These are phyloP conservation scores for Fulmarus glacialis DNA, from an alignment of 2,113 vertebrate species.

Conservation along the genomic window DNA sequence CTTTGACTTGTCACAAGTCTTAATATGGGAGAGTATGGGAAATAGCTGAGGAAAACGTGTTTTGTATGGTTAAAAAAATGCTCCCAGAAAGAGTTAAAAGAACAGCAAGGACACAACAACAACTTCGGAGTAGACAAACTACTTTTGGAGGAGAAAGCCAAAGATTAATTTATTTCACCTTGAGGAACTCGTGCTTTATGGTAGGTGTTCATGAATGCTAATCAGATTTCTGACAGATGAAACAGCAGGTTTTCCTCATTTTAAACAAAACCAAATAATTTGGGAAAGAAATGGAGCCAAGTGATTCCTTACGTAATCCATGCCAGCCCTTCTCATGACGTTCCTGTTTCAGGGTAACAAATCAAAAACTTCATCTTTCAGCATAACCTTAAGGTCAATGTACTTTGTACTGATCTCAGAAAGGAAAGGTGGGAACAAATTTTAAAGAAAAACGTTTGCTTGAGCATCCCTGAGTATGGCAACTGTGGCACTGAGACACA, in stretches of 20 bases:
- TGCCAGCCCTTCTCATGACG: background rate
- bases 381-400: background rate
- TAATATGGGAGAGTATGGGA: background rate
- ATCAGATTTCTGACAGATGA: background rate
- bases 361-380: background rate
- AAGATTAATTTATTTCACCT: constrained; percentile 19
- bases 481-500: background rate
- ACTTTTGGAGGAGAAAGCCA: background rate
- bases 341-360: background rate
- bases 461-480: background rate
- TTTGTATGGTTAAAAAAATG: background rate
- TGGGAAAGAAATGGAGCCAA: background rate
- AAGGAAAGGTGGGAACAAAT: background rate
- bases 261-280: background rate
- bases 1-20: background rate
- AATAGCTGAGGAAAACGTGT: background rate
- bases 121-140: background rate
- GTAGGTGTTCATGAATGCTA: background rate
- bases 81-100: background rate
- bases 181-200: background rate
- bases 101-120: background rate
- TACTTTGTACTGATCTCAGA: background rate
- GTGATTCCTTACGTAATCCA: background rate
- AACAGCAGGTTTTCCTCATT: constrained; percentile 1
- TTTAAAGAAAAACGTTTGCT: background rate